Conservation (phyloP, 2,797 vertebrate species). For the Percopsis omiscomaycus region DNA sequence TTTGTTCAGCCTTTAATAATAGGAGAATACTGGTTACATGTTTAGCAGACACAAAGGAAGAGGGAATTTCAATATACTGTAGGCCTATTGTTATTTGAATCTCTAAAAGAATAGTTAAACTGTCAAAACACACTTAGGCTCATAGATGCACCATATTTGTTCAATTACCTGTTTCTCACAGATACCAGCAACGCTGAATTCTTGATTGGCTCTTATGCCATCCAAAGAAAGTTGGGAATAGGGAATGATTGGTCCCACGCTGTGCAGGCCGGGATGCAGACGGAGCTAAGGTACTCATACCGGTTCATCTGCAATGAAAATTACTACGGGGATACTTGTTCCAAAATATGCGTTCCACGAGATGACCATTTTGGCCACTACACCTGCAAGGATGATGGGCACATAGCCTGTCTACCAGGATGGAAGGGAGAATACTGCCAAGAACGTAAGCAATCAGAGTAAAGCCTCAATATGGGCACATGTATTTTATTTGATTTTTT, state of each 20-base stretch:
- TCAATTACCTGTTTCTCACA: slow-evolving; percentile 37
- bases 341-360: slow-evolving; percentile 90
- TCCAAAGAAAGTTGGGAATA: slow-evolving; percentile 87
- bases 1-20: slow-evolving; percentile 86
- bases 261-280: slow-evolving; percentile 77
- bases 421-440: slow-evolving; percentile 96
- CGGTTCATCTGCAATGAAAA: slow-evolving; percentile 96
- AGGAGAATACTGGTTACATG: slow-evolving; percentile 82
- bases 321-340: slow-evolving; percentile 97
- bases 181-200: slow-evolving; percentile 79
- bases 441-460: slow-evolving; percentile 87
- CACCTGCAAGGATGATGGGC: slow-evolving; percentile 89
- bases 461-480: slow-evolving; percentile 61
- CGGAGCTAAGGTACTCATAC: slow-evolving; percentile 93
- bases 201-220: slow-evolving; percentile 90
- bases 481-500: slow-evolving; percentile 26
- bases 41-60: slow-evolving; percentile 87
- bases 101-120: slow-evolving; percentile 7
- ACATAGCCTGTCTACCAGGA: slow-evolving; percentile 88
- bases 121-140: slow-evolving; percentile 1
- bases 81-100: slow-evolving; percentile 62
- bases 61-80: slow-evolving; percentile 81
- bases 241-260: slow-evolving; percentile 86
- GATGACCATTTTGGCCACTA: slow-evolving; percentile 97
- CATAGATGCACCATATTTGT: background rate